A percentile compares a stretch with the other conserved stretches of the same genome.
Conservation (phyloP, 2,888 invertebrate genomes). For the Drosophila yooni region DNA sequence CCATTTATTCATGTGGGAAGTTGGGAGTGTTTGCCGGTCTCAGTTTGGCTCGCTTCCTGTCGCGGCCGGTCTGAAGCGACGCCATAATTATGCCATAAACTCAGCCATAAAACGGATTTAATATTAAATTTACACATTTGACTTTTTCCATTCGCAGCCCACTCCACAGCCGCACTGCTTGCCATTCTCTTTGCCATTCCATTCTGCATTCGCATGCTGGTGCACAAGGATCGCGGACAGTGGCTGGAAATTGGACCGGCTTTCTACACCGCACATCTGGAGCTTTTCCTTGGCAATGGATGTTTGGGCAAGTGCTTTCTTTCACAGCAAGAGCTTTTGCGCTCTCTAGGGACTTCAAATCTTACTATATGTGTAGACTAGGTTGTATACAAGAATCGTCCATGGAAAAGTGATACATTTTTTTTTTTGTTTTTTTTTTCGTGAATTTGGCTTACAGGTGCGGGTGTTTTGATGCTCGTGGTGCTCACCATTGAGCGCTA, state of each 20-base stretch:
- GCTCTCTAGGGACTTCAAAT: not conserved
- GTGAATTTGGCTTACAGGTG: constrained; percentile 84
- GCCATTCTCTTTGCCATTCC: constrained; percentile 90
- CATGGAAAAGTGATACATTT: not conserved
- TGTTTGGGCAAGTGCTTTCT: constrained; percentile 86
- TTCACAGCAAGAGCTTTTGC: not conserved
- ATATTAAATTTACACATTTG: constrained; percentile 33
- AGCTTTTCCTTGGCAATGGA: constrained; percentile 90
- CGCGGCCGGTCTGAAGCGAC: constrained; percentile 45
- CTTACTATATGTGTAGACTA: not conserved
- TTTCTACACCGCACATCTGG: constrained; percentile 89
- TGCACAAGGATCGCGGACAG: constrained; percentile 88
- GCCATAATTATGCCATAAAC: constrained; percentile 76
- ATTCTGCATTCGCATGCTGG: constrained; percentile 88
- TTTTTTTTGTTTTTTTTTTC: not conserved
- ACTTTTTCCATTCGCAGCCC: constrained; percentile 85
- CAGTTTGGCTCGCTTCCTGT: constrained; percentile 50
- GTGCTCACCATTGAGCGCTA: constrained; percentile 91
- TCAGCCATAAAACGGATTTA: constrained; percentile 62
- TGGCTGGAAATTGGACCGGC: constrained; percentile 89
- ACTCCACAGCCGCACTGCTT: constrained; percentile 91
- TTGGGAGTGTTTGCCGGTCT: constrained; percentile 13
- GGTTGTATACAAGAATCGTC: not conserved
- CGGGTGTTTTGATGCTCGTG: constrained; percentile 91
- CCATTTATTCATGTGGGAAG: constrained; percentile 57